Conservation (phyloP, 2,113 vertebrate genomes). For the Catharus fuscescens region DNA sequence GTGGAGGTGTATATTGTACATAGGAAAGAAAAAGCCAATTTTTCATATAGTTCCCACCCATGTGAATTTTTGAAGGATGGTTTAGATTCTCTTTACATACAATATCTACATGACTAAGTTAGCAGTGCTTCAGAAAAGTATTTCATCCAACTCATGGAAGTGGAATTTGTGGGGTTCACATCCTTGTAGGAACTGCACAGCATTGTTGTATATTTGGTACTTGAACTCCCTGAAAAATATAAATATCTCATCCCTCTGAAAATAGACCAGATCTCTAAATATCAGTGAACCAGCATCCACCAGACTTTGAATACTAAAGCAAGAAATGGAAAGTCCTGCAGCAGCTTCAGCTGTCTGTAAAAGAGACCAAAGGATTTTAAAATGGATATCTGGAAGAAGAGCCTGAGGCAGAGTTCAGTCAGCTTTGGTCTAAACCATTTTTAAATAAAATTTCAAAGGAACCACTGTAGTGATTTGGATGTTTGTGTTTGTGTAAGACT, state of each 20-base stretch:
- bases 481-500: background rate
- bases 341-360: background rate
- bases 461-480: background rate
- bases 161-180: background rate
- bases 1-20: background rate
- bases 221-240: background rate
- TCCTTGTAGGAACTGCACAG: background rate
- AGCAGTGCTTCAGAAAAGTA: background rate
- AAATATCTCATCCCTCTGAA: background rate
- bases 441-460: background rate
- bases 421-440: background rate
- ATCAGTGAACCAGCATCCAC: background rate
- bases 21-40: background rate
- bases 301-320: background rate
- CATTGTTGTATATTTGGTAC: background rate
- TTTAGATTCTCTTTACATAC: background rate
- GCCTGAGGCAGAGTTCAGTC: background rate
- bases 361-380: background rate
- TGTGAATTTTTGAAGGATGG: background rate
- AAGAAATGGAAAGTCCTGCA: background rate
- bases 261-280: background rate
- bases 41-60: background rate
- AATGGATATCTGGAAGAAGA: background rate
- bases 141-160: background rate
- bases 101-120: background rate